phyloP scores from a whole-genome alignment of 2,113 vertebrate species.

The Megaceryle maxima region DNA sequence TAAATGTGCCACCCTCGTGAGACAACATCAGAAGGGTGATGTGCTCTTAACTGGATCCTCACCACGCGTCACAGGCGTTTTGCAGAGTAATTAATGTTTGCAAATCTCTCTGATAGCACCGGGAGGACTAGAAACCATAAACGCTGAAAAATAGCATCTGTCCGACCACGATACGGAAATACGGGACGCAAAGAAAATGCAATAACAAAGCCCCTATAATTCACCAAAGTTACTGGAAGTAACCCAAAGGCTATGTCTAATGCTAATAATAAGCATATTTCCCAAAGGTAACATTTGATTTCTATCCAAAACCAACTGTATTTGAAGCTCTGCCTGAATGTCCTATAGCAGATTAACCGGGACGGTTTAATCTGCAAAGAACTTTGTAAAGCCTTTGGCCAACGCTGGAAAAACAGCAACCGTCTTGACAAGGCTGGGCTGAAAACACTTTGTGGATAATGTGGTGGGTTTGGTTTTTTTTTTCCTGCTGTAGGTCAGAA shows the following conservation, averaged over 20 bases:
- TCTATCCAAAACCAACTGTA: background rate
- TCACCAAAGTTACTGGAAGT: background rate
- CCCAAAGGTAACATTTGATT: conserved; percentile 44
- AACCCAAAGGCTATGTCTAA: conserved; percentile 12
- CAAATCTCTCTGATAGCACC: background rate
- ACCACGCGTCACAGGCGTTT: fast-evolving
- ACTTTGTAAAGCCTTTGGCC: background rate
- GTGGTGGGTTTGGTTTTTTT: background rate
- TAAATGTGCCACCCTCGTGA: background rate
- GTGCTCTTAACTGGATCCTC: background rate
- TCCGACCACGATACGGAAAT: background rate
- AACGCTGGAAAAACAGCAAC: background rate
- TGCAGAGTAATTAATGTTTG: background rate
- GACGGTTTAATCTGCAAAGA: background rate
- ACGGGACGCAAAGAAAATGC: background rate
- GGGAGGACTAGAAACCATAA: background rate
- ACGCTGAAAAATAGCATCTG: background rate
- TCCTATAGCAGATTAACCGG: background rate
- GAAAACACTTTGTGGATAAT: background rate
- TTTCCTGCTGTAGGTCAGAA: background rate
- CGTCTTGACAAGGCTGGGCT: background rate
- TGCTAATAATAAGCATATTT: conserved; percentile 34
- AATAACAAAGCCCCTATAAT: background rate
- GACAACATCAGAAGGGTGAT: background rate
- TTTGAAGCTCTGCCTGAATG: conserved; percentile 4